phyloP scores from a whole-genome alignment of 1,140 invertebrate species.

The Ooceraea biroi region DNA sequence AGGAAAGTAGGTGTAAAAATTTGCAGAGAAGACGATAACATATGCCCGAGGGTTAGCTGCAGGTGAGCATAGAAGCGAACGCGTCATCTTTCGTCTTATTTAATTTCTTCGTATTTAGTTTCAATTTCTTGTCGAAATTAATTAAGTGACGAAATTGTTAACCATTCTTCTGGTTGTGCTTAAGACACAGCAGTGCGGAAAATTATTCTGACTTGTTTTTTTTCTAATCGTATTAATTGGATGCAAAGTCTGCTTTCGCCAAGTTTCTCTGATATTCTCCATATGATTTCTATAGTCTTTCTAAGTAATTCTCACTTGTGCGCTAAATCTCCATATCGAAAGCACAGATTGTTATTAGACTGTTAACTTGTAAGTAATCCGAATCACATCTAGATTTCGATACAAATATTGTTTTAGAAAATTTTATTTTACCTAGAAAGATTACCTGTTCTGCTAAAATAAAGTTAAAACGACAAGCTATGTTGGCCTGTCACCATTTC shows the following conservation, averaged over 20 bases:
- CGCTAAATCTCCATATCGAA: not conserved
- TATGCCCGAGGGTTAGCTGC: not conserved
- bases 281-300: conserved; percentile 14
- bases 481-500: too few relatives aligned
- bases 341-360: too few relatives aligned
- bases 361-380: too few relatives aligned
- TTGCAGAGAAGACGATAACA: conserved; percentile 70
- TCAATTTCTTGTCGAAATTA: too few relatives aligned
- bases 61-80: not conserved
- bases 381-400: too few relatives aligned
- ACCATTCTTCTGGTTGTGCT: not conserved
- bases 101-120: conserved; percentile 11
- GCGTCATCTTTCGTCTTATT: not conserved
- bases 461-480: too few relatives aligned
- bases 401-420: too few relatives aligned
- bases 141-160: not conserved
- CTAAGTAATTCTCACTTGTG: not conserved
- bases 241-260: conserved; percentile 50
- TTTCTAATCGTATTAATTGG: not conserved
- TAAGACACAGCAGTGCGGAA: not conserved
- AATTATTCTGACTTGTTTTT: conserved; percentile 13
- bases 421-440: too few relatives aligned
- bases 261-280: conserved; percentile 59
- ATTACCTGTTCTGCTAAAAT: too few relatives aligned
- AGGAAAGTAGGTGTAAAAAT: conserved; percentile 83